Evolutionary conservation across 2,797 vertebrate species (phyloP).

Genomic region (Halcyon chelicuti): DNA sequence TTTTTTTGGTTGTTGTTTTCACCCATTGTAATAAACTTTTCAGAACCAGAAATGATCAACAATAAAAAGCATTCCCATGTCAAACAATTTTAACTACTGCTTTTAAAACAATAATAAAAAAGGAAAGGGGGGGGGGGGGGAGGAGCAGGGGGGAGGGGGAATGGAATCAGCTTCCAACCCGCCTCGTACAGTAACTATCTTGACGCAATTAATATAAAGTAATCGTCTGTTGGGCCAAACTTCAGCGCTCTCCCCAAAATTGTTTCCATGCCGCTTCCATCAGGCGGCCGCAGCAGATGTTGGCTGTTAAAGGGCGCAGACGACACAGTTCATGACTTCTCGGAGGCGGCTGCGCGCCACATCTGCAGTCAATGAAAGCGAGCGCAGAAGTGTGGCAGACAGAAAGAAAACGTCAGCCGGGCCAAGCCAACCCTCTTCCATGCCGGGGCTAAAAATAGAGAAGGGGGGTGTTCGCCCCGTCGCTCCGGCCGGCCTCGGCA

Average conservation of each 20-base stretch:
- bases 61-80: slow-evolving; percentile 74
- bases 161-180: not conserved
- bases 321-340: slow-evolving; percentile 88
- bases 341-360: slow-evolving; percentile 79
- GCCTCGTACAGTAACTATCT: slow-evolving; percentile 57
- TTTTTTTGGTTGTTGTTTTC: slow-evolving; percentile 78
- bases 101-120: slow-evolving; percentile 63
- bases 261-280: slow-evolving; percentile 81
- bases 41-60: slow-evolving; percentile 76
- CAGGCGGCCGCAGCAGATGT: slow-evolving; percentile 86
- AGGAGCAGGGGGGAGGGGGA: rapidly evolving
- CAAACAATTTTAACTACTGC: slow-evolving; percentile 66
- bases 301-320: slow-evolving; percentile 85
- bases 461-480: slow-evolving; percentile 40
- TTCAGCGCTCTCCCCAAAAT: slow-evolving; percentile 48
- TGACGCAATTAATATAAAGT: slow-evolving; percentile 68
- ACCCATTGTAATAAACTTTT: slow-evolving; percentile 78
- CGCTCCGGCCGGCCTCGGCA: slow-evolving; percentile 56
- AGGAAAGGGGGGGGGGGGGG: rapidly evolving
- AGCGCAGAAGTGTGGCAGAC: slow-evolving; percentile 79
- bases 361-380: slow-evolving; percentile 80
- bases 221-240: slow-evolving; percentile 63
- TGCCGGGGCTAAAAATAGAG: slow-evolving; percentile 77
- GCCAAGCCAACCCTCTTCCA: slow-evolving; percentile 74
- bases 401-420: slow-evolving; percentile 58